Percentiles rank a stretch among this genome's conserved stretches.
Evolutionary conservation across 2,888 invertebrate species (phyloP).

Genomic region (Heliconius erato): DNA sequence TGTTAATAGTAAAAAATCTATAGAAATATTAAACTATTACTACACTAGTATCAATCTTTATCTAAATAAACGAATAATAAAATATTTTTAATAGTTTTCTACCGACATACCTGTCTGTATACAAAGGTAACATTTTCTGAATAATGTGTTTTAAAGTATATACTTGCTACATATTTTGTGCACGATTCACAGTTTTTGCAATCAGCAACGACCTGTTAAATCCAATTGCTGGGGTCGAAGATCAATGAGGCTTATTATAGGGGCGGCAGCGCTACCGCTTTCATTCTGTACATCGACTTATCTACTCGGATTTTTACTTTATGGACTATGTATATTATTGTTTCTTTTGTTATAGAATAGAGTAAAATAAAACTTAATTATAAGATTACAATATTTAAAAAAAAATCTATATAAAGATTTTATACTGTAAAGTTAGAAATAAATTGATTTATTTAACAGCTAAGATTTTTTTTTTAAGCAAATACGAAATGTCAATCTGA

Average conservation of each 20-base stretch:
- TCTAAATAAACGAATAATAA: neutral
- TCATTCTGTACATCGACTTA: slow-evolving; percentile 4
- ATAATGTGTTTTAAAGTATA: slow-evolving; percentile 6
- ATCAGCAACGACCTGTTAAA: slow-evolving; percentile 49
- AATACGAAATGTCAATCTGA: neutral
- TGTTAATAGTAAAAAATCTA: neutral
- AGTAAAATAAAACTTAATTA: neutral
- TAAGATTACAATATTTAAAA: neutral
- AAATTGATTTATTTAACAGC: neutral
- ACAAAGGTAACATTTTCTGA: neutral
- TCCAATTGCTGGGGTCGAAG: slow-evolving; percentile 50
- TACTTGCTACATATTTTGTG: neutral
- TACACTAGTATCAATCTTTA: neutral
- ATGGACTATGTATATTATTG: neutral
- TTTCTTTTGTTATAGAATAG: neutral
- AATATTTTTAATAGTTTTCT: too few relatives aligned
- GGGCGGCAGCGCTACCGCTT: slow-evolving; percentile 29
- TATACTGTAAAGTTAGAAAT: neutral
- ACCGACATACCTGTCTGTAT: too few relatives aligned
- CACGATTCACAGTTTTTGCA: slow-evolving; percentile 45
- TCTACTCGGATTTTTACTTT: neutral
- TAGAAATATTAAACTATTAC: neutral
- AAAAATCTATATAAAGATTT: too few relatives aligned
- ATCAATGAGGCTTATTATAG: slow-evolving; percentile 49
- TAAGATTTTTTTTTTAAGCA: neutral